Percentiles rank a stretch among this genome's conserved stretches.
These are phyloP conservation scores for Clarias pachynema DNA, from an alignment of 2,797 vertebrate species.

Conservation along the genomic window DNA sequence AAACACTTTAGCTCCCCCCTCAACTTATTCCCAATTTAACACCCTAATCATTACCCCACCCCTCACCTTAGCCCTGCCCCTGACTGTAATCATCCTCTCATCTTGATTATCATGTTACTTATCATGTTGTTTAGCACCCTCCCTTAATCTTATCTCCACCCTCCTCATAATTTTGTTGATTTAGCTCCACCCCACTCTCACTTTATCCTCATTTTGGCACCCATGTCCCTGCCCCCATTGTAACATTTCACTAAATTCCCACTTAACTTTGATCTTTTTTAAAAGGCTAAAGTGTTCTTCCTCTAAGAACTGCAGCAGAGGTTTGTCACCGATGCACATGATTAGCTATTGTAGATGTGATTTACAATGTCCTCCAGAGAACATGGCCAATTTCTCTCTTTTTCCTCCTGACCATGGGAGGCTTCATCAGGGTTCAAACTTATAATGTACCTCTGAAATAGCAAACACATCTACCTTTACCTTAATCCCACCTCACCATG, in stretches of 20 bases:
- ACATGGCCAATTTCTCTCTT: no score
- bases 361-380: not conserved
- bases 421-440: not conserved
- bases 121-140: not conserved
- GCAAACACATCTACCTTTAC: not conserved
- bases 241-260: not conserved
- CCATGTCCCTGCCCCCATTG: not conserved
- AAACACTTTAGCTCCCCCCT: not conserved
- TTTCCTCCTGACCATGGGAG: no score
- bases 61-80: not conserved
- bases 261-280: no score
- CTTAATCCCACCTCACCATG: not conserved
- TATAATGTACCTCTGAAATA: not conserved
- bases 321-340: no score
- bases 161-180: no score
- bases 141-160: no score
- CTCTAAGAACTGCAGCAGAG: no score
- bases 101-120: not conserved
- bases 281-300: no score
- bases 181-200: not conserved
- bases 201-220: not conserved
- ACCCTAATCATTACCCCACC: not conserved
- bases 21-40: not conserved
- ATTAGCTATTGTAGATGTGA: not conserved
- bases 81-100: not conserved